These are phyloP conservation scores for Habrosyne pyritoides DNA, from an alignment of 2,888 invertebrate species.

Conservation along the genomic window DNA sequence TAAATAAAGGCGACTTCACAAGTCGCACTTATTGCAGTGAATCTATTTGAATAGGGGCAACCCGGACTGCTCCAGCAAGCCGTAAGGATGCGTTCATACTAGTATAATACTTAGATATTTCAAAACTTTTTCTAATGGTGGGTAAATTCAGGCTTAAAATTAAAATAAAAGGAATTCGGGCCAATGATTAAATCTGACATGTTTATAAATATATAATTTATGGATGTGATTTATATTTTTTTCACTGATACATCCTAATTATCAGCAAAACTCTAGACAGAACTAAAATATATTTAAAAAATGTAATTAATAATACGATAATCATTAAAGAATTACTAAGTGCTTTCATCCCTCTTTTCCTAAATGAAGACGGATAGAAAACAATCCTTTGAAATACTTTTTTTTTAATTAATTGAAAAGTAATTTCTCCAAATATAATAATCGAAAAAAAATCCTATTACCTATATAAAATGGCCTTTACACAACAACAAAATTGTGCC, in stretches of 20 bases:
- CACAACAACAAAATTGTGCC: conserved; percentile 46
- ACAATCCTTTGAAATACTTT: no score
- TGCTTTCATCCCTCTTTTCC: no score
- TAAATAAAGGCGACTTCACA: conserved; percentile 49
- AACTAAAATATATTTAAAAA: no score
- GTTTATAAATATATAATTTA: no score
- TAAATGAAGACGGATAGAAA: no score
- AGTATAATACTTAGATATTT: background rate
- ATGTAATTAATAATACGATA: no score
- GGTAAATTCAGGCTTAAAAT: background rate
- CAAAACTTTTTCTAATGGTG: background rate
- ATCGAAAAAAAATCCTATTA: background rate
- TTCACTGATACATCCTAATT: no score
- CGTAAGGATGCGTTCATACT: conserved; percentile 34
- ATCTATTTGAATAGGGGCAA: conserved; percentile 53
- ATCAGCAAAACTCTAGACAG: no score
- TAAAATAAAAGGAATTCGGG: no score
- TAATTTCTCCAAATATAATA: background rate
- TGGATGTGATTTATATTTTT: no score
- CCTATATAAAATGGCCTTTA: conserved; percentile 30
- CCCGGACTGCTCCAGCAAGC: conserved; percentile 19
- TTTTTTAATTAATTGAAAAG: background rate
- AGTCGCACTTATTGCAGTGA: conserved; percentile 39
- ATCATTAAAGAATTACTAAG: no score
- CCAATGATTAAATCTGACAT: no score